Evolutionary conservation across 2,888 invertebrate species (phyloP), one percentile per base, ranked within the genome.

Genomic region (Eilema sororculum): DNA sequence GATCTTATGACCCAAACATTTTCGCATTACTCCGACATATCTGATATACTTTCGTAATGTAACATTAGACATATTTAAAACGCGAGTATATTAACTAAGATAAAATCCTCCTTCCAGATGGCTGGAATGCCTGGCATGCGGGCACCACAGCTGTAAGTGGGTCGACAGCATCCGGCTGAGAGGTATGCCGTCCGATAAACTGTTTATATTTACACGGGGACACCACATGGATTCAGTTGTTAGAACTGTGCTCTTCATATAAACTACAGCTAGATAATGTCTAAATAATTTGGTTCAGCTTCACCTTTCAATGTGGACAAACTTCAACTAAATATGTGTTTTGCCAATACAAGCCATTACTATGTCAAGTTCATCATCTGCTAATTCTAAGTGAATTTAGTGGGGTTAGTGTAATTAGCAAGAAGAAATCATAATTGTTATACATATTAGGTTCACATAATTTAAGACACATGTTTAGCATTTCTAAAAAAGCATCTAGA

Each of bases 91-190:
- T 71, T 71, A 52, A 52, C 52, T 52, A 52, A 71, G 33, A 65
- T 46, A 28, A 33, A 57, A 24, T 25, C 61, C 33, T 59, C 24
- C 28, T 63, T 60, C 52, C 56, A 67, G 71, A 57, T 73, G 59
- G 37, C 22, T 57, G 81, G 82, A 72, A 84, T 82, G 80, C 73
- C 37, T 12, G 75, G 80, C 69, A 78, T 76, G 75, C 76, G 72
- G 77, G n/a, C n/a, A n/a, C n/a, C 69, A 77, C 79, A 56, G 79
- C n/a, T n/a, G n/a, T 78, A 89, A 86, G 77, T 88, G 81, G 89
- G 89, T 84, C 87, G 84, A 59, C 79, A 68, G 79, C 77, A 82
- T 84, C 82, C 82, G 81, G 78, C 78, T 67, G 70, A 68, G 68
- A 79, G 75, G 75, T 72, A 86, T 86, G 85, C 81, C 75, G 73